phyloP scores from a whole-genome alignment of 1,140 invertebrate species.

The Drosophila watanabei region DNA sequence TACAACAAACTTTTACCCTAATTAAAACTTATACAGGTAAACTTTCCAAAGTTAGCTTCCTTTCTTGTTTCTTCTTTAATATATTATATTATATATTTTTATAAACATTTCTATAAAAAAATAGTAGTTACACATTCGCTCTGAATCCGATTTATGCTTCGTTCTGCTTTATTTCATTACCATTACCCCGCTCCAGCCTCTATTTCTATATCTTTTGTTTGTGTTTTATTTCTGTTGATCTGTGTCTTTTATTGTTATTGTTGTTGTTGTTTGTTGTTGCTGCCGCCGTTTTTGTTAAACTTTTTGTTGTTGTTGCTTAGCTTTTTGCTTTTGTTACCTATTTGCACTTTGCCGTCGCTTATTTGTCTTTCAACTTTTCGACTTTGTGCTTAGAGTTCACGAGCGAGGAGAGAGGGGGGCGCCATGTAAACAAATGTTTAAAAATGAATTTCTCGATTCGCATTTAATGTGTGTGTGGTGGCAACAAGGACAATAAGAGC shows the following conservation, averaged over 20 bases:
- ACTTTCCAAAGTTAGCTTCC: not conserved
- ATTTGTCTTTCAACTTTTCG: slow-evolving; percentile 81
- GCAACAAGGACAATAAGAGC: slow-evolving; percentile 58
- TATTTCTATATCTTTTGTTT: slow-evolving; percentile 47
- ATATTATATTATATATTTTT: not conserved
- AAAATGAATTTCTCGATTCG: slow-evolving; percentile 79
- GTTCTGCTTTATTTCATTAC: slow-evolving; percentile 30
- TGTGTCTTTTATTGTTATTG: slow-evolving; percentile 51
- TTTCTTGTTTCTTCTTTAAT: not conserved
- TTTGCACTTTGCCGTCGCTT: slow-evolving; percentile 69
- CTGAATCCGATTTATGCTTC: slow-evolving; percentile 1
- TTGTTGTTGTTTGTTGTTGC: slow-evolving; percentile 31
- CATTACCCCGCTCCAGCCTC: not conserved
- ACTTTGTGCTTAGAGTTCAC: slow-evolving; percentile 73
- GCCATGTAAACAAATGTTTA: slow-evolving; percentile 75
- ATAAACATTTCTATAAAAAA: not conserved
- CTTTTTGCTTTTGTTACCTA: slow-evolving; percentile 55
- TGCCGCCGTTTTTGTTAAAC: not conserved
- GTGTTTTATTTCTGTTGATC: slow-evolving; percentile 52
- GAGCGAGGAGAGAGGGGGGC: slow-evolving; percentile 43
- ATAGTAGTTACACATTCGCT: not conserved
- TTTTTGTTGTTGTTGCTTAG: not conserved
- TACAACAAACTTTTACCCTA: too few species aligned
- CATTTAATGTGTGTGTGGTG: slow-evolving; percentile 61
- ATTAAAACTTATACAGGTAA: too few species aligned